A percentile compares a stretch with the other conserved stretches of the same genome.
Evolutionary conservation across 2,113 vertebrate genomes (phyloP).

Genomic region (Cariama cristata): DNA sequence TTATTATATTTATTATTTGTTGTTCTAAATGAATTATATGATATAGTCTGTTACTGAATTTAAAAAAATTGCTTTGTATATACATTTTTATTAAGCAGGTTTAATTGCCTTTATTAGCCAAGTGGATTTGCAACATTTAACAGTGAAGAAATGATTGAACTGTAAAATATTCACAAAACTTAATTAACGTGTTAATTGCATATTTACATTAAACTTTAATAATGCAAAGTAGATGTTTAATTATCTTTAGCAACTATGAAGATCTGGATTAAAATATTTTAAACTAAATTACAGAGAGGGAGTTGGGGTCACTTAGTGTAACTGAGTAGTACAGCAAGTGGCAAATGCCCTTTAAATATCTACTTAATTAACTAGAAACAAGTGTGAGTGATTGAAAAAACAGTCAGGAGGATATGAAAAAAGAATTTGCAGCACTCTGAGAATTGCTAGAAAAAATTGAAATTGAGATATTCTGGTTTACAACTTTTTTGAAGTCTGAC

Average conservation of each 20-base stretch:
- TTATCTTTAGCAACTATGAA: background rate
- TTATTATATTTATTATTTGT: background rate
- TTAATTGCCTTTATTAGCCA: conserved; percentile 46
- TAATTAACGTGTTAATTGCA: conserved; percentile 12
- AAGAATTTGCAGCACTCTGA: background rate
- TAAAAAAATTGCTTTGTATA: background rate
- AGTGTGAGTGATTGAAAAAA: background rate
- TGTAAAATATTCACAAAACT: background rate
- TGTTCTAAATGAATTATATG: background rate
- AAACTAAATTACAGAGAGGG: background rate
- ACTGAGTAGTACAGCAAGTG: background rate
- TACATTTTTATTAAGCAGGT: background rate
- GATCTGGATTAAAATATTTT: background rate
- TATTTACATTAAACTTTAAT: conserved; percentile 31
- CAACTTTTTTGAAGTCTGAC: background rate
- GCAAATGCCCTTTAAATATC: background rate
- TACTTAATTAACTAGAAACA: background rate
- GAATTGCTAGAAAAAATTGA: background rate
- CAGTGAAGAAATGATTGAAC: background rate
- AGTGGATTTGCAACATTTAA: conserved; percentile 7
- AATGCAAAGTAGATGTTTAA: background rate
- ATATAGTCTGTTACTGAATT: background rate
- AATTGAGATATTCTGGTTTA: background rate
- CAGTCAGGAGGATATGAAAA: background rate
- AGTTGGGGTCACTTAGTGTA: background rate